A percentile compares a stretch with the other conserved stretches of the same genome.
Evolutionary conservation across 2,888 invertebrate species (phyloP).

Genomic region (Carpatolechia fugitivella): DNA sequence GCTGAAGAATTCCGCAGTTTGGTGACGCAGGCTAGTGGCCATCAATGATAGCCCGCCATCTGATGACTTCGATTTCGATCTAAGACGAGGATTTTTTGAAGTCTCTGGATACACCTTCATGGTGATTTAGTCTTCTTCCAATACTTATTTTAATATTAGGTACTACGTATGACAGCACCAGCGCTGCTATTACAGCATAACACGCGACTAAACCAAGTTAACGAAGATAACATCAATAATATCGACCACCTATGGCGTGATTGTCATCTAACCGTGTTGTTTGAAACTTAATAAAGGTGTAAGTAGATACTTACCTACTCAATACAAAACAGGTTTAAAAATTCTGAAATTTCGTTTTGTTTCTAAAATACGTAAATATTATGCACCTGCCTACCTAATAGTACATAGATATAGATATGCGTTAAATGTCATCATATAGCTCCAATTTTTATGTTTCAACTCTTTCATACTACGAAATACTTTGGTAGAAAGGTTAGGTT

Average conservation of each 20-base stretch:
- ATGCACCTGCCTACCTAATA: no score
- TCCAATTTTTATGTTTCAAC: no score
- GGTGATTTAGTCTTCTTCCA: constrained; percentile 19
- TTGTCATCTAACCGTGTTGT: constrained; percentile 17
- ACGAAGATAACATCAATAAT: constrained; percentile 46
- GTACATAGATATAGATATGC: no score
- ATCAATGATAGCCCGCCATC: constrained; percentile 62
- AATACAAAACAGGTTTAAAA: background rate
- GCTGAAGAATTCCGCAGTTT: constrained; percentile 86
- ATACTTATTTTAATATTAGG: no score
- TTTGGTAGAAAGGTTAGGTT: no score
- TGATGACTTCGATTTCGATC: constrained; percentile 24
- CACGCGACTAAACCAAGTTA: constrained; percentile 43
- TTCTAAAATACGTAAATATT: no score
- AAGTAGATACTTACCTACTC: background rate
- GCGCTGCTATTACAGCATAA: background rate
- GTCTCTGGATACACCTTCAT: constrained; percentile 62
- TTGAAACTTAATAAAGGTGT: constrained; percentile 8
- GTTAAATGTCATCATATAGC: no score
- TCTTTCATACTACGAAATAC: no score
- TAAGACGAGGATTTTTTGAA: constrained; percentile 31
- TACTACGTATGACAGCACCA: no score
- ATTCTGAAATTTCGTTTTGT: background rate
- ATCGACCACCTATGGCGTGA: constrained; percentile 43
- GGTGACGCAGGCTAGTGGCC: constrained; percentile 83